Evolutionary conservation across 2,797 vertebrate genomes (phyloP).

Genomic region (Psittacula echo): DNA sequence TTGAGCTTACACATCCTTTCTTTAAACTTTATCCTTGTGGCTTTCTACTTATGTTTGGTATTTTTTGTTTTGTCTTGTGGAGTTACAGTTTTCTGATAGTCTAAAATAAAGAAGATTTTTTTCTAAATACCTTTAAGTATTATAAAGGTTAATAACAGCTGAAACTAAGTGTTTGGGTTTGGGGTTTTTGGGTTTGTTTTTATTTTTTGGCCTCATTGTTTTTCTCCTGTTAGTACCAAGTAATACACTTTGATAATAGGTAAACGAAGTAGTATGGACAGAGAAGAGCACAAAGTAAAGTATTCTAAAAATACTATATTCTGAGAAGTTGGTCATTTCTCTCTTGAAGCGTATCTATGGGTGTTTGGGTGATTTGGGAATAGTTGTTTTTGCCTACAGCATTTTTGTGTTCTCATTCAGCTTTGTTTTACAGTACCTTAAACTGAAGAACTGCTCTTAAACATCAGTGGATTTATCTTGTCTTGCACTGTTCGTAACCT

Average conservation of each 20-base stretch:
- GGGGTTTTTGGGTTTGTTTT: background rate
- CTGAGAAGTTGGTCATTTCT: background rate
- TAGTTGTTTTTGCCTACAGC: background rate
- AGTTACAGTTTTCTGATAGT: background rate
- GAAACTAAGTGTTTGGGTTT: background rate
- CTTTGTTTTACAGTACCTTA: background rate
- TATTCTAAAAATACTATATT: background rate
- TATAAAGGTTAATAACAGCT: background rate
- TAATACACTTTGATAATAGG: background rate
- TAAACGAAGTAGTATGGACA: background rate
- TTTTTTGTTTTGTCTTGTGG: background rate
- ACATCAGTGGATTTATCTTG: background rate
- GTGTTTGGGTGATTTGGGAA: background rate
- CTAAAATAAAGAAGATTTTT: background rate
- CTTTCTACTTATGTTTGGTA: background rate
- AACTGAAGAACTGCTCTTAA: background rate
- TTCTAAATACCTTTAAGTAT: background rate
- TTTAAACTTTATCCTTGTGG: background rate
- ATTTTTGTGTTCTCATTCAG: background rate
- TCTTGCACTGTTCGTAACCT: constrained; percentile 63
- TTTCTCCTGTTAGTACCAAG: background rate
- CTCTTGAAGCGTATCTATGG: background rate
- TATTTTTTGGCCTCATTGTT: background rate
- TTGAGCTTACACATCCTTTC: background rate
- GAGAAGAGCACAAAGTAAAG: background rate